Conservation (phyloP, 37 sponge, comb jelly and placozoan species). For the Oopsacas minuta region DNA sequence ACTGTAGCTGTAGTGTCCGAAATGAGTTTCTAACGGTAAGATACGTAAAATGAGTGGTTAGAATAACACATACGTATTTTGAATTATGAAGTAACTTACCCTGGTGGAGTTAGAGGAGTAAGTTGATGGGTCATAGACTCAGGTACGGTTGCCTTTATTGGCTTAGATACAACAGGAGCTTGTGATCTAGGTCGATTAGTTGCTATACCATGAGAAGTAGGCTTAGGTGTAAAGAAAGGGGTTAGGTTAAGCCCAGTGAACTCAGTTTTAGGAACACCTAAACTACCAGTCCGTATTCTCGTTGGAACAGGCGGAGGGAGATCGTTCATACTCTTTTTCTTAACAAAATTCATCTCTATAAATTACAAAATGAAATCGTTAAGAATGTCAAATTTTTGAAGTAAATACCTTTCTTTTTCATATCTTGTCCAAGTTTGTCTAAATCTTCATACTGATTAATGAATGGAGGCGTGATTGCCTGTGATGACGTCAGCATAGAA, state of each 20-base stretch:
- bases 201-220: not conserved
- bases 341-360: not conserved
- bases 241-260: not conserved
- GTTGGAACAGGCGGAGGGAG: not conserved
- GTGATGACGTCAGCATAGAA: not conserved
- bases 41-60: too few species aligned
- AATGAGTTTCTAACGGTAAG: not conserved
- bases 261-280: not conserved
- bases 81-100: not conserved
- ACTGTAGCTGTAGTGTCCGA: not conserved
- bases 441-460: constrained; percentile 7
- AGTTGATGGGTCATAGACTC: not conserved
- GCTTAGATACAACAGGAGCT: not conserved
- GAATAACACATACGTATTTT: too few species aligned
- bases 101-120: not conserved
- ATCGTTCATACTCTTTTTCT: not conserved
- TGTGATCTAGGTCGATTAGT: not conserved
- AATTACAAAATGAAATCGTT: not conserved
- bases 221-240: not conserved
- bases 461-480: not conserved
- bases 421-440: not conserved
- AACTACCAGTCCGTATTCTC: not conserved
- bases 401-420: not conserved
- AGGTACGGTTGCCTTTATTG: not conserved
- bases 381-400: not conserved